These are phyloP conservation scores for Plusia festucae DNA, from an alignment of 2,888 invertebrate species.

Conservation along the genomic window DNA sequence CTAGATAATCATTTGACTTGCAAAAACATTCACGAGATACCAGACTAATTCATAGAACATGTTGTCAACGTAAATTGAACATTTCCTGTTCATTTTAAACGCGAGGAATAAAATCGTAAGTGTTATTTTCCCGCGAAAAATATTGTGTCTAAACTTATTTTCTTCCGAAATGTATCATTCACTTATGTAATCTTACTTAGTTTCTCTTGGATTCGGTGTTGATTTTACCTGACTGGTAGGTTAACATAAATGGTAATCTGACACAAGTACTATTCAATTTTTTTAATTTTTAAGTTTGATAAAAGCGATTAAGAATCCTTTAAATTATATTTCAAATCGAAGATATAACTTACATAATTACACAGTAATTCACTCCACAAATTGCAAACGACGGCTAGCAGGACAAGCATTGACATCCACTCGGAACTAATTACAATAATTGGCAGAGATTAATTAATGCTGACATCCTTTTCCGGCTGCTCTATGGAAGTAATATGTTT, in stretches of 20 bases:
- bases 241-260: too few relatives aligned
- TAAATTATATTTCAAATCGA: not conserved
- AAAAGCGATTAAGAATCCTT: too few relatives aligned
- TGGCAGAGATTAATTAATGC: not conserved
- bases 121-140: constrained; percentile 6
- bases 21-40: constrained; percentile 28
- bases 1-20: constrained; percentile 48
- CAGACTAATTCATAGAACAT: constrained; percentile 29
- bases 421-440: constrained; percentile 1
- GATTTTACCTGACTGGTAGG: too few relatives aligned
- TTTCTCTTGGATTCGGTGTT: not conserved
- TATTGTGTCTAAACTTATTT: not conserved
- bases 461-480: too few relatives aligned
- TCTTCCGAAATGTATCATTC: constrained; percentile 1
- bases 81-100: constrained; percentile 40
- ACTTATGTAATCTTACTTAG: too few relatives aligned
- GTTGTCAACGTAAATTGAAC: constrained; percentile 24
- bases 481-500: too few relatives aligned
- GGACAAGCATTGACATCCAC: constrained; percentile 2
- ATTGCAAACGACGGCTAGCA: not conserved
- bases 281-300: too few relatives aligned
- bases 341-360: not conserved
- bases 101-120: constrained; percentile 5
- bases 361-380: not conserved
- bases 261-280: too few relatives aligned